These are phyloP conservation scores for Myrmophylax atrothorax DNA, from an alignment of 2,113 vertebrate species.

Conservation along the genomic window DNA sequence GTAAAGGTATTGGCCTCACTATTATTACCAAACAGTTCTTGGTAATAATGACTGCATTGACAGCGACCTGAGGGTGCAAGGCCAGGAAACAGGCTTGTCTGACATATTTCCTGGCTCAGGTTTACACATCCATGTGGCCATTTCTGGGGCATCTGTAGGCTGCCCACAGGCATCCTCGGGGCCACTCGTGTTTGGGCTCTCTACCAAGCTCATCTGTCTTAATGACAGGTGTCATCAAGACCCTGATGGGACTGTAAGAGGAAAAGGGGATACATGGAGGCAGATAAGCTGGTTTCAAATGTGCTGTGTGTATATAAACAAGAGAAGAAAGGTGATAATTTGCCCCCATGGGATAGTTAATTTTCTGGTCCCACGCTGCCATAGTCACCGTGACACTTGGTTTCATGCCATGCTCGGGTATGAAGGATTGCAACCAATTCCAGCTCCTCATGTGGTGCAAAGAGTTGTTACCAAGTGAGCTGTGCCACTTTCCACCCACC, in stretches of 20 bases:
- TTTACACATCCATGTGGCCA: background rate
- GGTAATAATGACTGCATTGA: background rate
- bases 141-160: slow-evolving; percentile 17
- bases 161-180: slow-evolving; percentile 26
- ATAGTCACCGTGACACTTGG: background rate
- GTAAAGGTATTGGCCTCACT: background rate
- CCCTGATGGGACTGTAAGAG: background rate
- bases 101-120: slow-evolving; percentile 43
- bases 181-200: background rate
- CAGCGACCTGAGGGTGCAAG: background rate
- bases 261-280: background rate
- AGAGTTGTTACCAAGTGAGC: background rate
- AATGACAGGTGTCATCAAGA: slow-evolving; percentile 30
- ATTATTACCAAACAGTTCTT: background rate
- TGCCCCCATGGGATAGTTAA: background rate
- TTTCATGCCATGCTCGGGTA: background rate
- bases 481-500: slow-evolving; percentile 48
- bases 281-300: background rate
- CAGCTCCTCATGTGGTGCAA: slow-evolving; percentile 5
- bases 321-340: background rate
- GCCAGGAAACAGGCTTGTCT: slow-evolving; percentile 64
- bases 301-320: background rate
- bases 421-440: background rate
- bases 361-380: background rate
- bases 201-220: slow-evolving; percentile 31